phyloP scores from a whole-genome alignment of 30 jellyfish, hydroid and myxozoan species.

The Aurelia aurita region DNA sequence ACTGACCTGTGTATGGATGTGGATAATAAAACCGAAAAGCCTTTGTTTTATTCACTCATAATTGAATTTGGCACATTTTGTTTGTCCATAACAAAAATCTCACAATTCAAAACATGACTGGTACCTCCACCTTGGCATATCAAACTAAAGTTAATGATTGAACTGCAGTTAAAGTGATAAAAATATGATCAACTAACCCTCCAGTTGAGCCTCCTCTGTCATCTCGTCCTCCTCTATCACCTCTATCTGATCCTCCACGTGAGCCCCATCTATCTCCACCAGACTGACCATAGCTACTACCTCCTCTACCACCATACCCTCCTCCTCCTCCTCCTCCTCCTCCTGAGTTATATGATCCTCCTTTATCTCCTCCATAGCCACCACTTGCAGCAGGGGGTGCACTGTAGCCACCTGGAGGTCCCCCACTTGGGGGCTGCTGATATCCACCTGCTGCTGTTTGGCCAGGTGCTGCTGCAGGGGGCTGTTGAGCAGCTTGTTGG shows the following conservation, averaged over 20 bases:
- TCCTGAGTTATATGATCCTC: slow-evolving; percentile 48
- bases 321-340: slow-evolving; percentile 29
- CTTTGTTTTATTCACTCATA: no score
- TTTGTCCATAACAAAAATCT: no score
- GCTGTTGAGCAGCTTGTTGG: slow-evolving; percentile 15
- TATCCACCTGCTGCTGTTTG: slow-evolving; percentile 10
- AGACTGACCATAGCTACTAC: slow-evolving; percentile 21
- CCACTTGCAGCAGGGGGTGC: slow-evolving; percentile 46
- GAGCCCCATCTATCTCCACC: slow-evolving; percentile 56
- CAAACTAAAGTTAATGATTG: neutral
- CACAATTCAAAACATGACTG: no score
- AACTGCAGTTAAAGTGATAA: no score
- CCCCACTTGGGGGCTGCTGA: slow-evolving; percentile 20
- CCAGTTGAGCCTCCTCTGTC: slow-evolving; percentile 66
- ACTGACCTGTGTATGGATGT: no score
- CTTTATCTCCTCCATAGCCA: slow-evolving; percentile 58
- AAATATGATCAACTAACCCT: slow-evolving; percentile 44
- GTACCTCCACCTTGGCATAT: neutral
- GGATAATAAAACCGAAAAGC: no score
- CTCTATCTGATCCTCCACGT: slow-evolving; percentile 45
- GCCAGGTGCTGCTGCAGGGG: slow-evolving; percentile 24
- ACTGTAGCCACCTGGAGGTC: slow-evolving; percentile 33
- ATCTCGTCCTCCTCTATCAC: slow-evolving; percentile 64
- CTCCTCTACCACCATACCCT: slow-evolving; percentile 52
- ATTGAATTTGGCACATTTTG: no score